Evolutionary conservation across 2,113 vertebrate genomes (phyloP).

Genomic region (Daubentonia madagascariensis): DNA sequence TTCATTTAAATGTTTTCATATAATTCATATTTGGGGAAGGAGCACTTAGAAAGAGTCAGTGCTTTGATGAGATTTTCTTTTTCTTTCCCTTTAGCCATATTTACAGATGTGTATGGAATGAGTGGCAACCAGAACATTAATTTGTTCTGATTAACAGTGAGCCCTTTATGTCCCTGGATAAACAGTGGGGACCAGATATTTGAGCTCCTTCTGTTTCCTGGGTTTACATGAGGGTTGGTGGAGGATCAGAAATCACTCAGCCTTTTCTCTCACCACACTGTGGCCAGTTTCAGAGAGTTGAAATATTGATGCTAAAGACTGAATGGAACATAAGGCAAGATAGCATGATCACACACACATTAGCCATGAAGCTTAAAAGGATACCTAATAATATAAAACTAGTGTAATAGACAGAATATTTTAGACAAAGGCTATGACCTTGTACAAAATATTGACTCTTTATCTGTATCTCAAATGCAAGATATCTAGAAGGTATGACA

Average conservation of each 20-base stretch:
- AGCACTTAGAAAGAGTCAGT: not conserved
- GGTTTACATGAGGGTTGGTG: not conserved
- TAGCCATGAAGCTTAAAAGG: not conserved
- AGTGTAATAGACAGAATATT: not conserved
- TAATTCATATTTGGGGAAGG: not conserved
- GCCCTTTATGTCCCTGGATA: not conserved
- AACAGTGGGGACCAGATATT: not conserved
- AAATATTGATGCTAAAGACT: not conserved
- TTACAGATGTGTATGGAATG: not conserved
- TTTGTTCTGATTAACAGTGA: not conserved
- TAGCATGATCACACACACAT: not conserved
- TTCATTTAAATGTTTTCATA: constrained; percentile 28
- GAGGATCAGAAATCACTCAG: not conserved
- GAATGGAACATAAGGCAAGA: not conserved
- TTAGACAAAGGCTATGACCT: not conserved
- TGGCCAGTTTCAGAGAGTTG: not conserved
- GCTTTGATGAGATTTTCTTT: not conserved
- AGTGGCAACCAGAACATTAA: not conserved
- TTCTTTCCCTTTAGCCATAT: not conserved
- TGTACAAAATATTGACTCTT: not conserved
- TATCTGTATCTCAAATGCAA: not conserved
- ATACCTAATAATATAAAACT: not conserved
- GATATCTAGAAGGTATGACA: not conserved
- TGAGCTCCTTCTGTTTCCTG: not conserved
- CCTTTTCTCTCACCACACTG: not conserved